Evolutionary conservation across 2,888 invertebrate species (phyloP).

Genomic region (Crematogaster levior): DNA sequence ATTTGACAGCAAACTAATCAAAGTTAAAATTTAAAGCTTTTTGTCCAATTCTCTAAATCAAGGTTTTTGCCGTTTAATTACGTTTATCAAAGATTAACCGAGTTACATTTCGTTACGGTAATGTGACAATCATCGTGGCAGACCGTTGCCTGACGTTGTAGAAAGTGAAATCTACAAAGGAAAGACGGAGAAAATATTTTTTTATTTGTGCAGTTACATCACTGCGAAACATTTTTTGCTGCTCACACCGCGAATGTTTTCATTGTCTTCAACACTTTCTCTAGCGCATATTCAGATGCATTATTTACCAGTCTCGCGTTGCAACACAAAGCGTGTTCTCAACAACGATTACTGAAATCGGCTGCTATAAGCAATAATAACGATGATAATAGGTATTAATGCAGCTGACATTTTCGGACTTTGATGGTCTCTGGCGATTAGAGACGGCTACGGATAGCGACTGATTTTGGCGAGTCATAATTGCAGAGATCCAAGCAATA

Average conservation of each 20-base stretch:
- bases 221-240: conserved; percentile 10
- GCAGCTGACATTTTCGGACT: neutral
- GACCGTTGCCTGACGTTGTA: neutral
- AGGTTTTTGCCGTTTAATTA: neutral
- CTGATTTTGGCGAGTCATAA: neutral
- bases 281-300: conserved; percentile 32
- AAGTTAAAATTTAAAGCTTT: neutral
- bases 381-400: neutral
- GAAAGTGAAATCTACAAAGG: conserved; percentile 20
- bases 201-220: neutral
- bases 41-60: neutral
- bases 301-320: conserved; percentile 18
- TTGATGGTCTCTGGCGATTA: neutral
- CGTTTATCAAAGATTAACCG: neutral
- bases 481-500: neutral
- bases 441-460: neutral
- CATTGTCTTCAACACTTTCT: conserved; percentile 53
- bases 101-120: conserved; percentile 7
- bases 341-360: neutral
- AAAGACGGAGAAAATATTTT: conserved; percentile 13
- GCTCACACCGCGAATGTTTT: conserved; percentile 2
- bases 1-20: no score
- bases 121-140: neutral
- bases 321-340: neutral
- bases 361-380: neutral